phyloP scores from a whole-genome alignment of 2,888 invertebrate genomes.

The Phalera bucephala region DNA sequence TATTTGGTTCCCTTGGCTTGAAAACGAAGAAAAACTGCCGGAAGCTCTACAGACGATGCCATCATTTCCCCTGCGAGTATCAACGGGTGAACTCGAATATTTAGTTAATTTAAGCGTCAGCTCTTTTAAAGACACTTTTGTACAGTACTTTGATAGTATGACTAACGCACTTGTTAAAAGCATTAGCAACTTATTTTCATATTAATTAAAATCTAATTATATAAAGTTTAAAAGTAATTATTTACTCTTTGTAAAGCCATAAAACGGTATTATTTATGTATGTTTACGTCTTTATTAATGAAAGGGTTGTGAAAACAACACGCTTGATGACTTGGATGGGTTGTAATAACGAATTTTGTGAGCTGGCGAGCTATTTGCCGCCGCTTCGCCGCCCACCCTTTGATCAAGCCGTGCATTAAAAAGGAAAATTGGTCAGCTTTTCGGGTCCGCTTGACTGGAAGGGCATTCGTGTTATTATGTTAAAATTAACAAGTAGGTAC shows the following conservation, averaged over 20 bases:
- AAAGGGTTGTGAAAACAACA: conserved; percentile 27
- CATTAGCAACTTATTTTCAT: conserved; percentile 35
- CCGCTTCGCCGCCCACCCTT: conserved; percentile 57
- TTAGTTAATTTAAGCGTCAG: conserved; percentile 42
- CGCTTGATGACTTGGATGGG: conserved; percentile 30
- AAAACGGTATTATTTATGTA: not conserved
- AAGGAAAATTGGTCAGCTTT: conserved; percentile 71
- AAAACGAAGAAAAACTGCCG: conserved; percentile 33
- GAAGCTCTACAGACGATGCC: conserved; percentile 24
- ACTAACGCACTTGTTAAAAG: conserved; percentile 39
- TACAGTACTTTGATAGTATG: conserved; percentile 32
- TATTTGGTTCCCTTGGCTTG: conserved; percentile 47
- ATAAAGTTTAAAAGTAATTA: conserved; percentile 1
- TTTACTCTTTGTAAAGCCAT: not conserved
- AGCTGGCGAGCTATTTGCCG: conserved; percentile 54
- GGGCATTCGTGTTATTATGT: conserved; percentile 34
- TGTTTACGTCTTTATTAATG: conserved; percentile 9
- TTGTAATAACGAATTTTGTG: conserved; percentile 59
- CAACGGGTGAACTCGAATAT: conserved; percentile 42
- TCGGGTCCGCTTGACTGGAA: conserved; percentile 47
- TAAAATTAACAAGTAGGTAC: conserved; percentile 21
- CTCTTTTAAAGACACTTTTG: conserved; percentile 37
- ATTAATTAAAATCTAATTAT: conserved; percentile 16
- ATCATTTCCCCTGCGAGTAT: conserved; percentile 43
- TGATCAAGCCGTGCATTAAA: conserved; percentile 69